These are phyloP conservation scores for Stigmatopora argus DNA, from an alignment of 2,113 vertebrate genomes.

Conservation along the genomic window DNA sequence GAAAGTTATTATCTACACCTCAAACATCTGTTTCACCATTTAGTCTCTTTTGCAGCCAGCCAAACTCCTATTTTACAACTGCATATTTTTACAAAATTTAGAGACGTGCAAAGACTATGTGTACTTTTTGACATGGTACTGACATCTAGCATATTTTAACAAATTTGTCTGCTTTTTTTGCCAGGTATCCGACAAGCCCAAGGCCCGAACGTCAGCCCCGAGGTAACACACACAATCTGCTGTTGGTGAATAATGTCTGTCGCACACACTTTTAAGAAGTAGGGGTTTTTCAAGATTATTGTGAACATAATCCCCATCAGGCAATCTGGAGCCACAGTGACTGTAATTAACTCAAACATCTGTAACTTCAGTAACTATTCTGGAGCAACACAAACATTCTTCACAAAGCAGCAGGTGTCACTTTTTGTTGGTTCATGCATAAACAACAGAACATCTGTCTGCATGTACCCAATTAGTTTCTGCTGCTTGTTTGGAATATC, in stretches of 20 bases:
- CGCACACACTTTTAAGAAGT: not conserved
- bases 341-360: conserved; percentile 39
- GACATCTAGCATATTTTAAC: not conserved
- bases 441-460: conserved; percentile 5
- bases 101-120: not conserved
- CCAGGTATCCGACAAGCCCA: conserved; percentile 89
- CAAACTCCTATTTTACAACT: not conserved
- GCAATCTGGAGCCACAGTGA: conserved; percentile 14
- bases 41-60: not conserved
- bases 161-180: conserved; percentile 60
- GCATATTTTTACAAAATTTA: not conserved
- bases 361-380: conserved; percentile 24
- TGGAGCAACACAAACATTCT: conserved; percentile 9
- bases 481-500: not conserved
- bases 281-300: conserved; percentile 25
- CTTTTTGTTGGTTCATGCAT: conserved; percentile 16
- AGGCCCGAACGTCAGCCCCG: conserved; percentile 80
- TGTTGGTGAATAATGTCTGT: not conserved
- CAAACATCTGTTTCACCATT: not conserved
- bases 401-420: conserved; percentile 25
- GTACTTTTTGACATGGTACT: not conserved
- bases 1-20: no score
- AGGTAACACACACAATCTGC: conserved; percentile 78
- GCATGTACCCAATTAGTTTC: conserved; percentile 1
- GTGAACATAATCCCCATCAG: conserved; percentile 1